A percentile compares a stretch with the other conserved stretches of the same genome.
Conservation (phyloP, 2,888 invertebrate genomes). For the Pammene aurita region DNA sequence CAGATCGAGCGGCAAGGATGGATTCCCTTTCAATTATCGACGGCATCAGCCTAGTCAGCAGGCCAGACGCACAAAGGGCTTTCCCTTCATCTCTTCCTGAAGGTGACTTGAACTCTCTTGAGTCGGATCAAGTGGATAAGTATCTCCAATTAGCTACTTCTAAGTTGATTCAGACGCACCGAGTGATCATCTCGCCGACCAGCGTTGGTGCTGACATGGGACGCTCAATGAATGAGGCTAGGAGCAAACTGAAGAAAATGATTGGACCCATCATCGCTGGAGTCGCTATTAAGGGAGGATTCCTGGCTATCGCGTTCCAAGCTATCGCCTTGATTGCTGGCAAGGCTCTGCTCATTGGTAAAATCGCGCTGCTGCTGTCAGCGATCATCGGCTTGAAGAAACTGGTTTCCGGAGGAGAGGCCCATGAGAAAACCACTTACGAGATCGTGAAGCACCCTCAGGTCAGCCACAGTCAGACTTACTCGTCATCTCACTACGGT, state of each 20-base stretch:
- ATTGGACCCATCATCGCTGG: conserved; percentile 87
- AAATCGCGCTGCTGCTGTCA: conserved; percentile 91
- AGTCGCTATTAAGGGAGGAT: conserved; percentile 87
- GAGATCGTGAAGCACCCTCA: conserved; percentile 95
- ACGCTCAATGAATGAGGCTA: conserved; percentile 79
- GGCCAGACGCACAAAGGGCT: conserved; percentile 71
- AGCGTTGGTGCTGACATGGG: conserved; percentile 73
- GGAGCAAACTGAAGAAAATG: conserved; percentile 85
- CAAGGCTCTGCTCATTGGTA: conserved; percentile 91
- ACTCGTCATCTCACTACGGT: conserved; percentile 87
- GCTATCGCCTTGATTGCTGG: conserved; percentile 90
- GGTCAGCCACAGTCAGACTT: conserved; percentile 89
- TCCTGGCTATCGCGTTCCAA: conserved; percentile 89
- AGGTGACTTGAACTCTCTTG: conserved; percentile 84
- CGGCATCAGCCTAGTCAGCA: conserved; percentile 84
- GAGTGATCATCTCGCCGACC: conserved; percentile 79
- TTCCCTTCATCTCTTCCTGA: conserved; percentile 80
- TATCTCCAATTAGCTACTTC: conserved; percentile 81
- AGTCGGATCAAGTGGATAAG: conserved; percentile 84
- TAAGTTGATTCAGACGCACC: conserved; percentile 84
- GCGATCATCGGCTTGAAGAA: conserved; percentile 92
- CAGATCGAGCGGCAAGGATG: conserved; percentile 85
- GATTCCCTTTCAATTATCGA: conserved; percentile 85
- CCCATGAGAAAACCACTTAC: conserved; percentile 90
- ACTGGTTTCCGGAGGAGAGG: conserved; percentile 85